A percentile compares a stretch with the other conserved stretches of the same genome.
Conservation (phyloP, 2,113 vertebrate species). For the Ranitomeya imitator region DNA sequence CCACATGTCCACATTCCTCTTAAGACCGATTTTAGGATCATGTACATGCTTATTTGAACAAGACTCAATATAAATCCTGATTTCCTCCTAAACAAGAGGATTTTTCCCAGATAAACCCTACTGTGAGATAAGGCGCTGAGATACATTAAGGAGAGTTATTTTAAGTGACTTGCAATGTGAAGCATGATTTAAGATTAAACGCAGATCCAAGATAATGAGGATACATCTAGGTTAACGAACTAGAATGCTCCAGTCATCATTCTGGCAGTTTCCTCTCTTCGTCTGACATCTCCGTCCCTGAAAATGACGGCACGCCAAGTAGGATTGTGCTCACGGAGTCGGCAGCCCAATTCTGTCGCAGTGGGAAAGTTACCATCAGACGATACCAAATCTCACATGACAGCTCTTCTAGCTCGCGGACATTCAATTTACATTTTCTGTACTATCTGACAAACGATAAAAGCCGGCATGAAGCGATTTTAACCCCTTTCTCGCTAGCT, state of each 20-base stretch:
- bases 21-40: neutral
- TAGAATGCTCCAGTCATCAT: constrained; percentile 44
- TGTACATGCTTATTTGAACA: neutral
- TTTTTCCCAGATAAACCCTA: neutral
- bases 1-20: too few relatives aligned
- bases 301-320: constrained; percentile 53
- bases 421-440: constrained; percentile 50
- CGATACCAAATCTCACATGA: constrained; percentile 54
- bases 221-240: constrained; percentile 51
- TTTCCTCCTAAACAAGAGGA: constrained; percentile 22
- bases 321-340: constrained; percentile 52
- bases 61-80: neutral
- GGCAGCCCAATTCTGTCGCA: constrained; percentile 60
- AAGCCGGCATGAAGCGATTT: neutral
- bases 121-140: neutral
- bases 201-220: constrained; percentile 56
- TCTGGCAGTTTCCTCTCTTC: constrained; percentile 30
- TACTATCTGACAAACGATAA: constrained; percentile 35
- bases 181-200: constrained; percentile 53
- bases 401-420: constrained; percentile 47
- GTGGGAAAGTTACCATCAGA: constrained; percentile 49
- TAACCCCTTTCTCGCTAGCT: neutral
- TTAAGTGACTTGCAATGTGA: constrained; percentile 49
- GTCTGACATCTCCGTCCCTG: constrained; percentile 49
- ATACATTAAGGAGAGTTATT: constrained; percentile 48